Evolutionary conservation across 1,140 invertebrate species (phyloP), one percentile per base, ranked within the genome.

Genomic region (Lineus longissimus): DNA sequence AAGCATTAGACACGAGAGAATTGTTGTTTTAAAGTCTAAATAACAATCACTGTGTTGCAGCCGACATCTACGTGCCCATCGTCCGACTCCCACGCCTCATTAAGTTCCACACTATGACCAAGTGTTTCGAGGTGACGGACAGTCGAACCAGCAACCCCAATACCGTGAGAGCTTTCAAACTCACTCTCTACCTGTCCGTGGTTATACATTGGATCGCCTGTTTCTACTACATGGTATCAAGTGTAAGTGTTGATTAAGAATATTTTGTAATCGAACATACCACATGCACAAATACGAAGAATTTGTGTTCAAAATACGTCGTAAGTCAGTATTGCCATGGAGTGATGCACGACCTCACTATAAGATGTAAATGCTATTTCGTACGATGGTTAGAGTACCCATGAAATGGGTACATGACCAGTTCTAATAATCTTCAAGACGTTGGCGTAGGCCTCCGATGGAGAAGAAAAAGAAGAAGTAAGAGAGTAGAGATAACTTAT

Each of bases 161-260:
- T 82, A 85, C 95, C 71, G 94, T 94, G 91, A 85, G 94, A 23
- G 93, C 96, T 22, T 86, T 95, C 70, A 96, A 95, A 82, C 84
- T 96, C 31, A 91, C 95, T 66, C 92, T 96, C 79, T 94, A 95
- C 73, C 86, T 96, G 27, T 86, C 95, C 67, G 90, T 96, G 70
- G 85, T 96, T 68, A 93, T 93, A 23, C 94, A 97, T 76, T 97
- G 94, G 94, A 96, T 96, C 74, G 94, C 93, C 40, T 95, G 93
- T 82, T 95, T 96, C 84, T 96, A 96, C 83, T 96, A 92, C 83
- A 83, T 96, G 63, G 84, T 96, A 22, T 94, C 92, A 6, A 91
- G 94, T 78, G 87, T 87, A 23, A 90, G 95, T 40, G 93, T n/a
- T n/a, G n/a, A n/a, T n/a, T n/a, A n/a, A n/a, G n/a, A n/a, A n/a